Percentiles rank a stretch among this genome's conserved stretches.
Evolutionary conservation across 1,140 invertebrate genomes (phyloP).

Genomic region (Rhyacophila brunnea): DNA sequence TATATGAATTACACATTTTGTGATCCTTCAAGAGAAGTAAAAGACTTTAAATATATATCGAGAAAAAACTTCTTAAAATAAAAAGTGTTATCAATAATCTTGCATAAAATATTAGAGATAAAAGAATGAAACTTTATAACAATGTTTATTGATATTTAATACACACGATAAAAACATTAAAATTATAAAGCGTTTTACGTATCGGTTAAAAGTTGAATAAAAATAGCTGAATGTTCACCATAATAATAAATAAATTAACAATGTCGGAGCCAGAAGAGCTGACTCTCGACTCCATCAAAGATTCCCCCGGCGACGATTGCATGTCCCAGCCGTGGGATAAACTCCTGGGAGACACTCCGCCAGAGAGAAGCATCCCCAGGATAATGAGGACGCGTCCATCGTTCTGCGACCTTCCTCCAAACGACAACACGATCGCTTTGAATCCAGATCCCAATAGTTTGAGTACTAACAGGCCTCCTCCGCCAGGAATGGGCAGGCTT

Average conservation of each 20-base stretch:
- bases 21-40: too few species aligned
- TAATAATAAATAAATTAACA: background rate
- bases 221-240: too few species aligned
- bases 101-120: too few species aligned
- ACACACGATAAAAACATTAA: too few species aligned
- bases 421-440: constrained; percentile 37
- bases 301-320: constrained; percentile 50
- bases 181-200: too few species aligned
- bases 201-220: too few species aligned
- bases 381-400: constrained; percentile 52
- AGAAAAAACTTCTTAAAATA: too few species aligned
- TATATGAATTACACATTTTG: too few species aligned
- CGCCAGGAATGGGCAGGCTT: constrained; percentile 38
- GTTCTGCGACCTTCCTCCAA: constrained; percentile 43
- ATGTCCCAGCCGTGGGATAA: constrained; percentile 50
- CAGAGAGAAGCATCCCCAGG: constrained; percentile 43
- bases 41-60: too few species aligned
- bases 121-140: too few species aligned
- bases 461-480: constrained; percentile 37
- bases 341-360: constrained; percentile 46
- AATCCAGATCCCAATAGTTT: constrained; percentile 43
- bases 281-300: constrained; percentile 39
- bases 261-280: constrained; percentile 31
- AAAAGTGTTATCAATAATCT: too few species aligned
- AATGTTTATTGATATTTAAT: too few species aligned